phyloP scores from a whole-genome alignment of 2,113 vertebrate species.

The Phylloscopus trochiloides region DNA sequence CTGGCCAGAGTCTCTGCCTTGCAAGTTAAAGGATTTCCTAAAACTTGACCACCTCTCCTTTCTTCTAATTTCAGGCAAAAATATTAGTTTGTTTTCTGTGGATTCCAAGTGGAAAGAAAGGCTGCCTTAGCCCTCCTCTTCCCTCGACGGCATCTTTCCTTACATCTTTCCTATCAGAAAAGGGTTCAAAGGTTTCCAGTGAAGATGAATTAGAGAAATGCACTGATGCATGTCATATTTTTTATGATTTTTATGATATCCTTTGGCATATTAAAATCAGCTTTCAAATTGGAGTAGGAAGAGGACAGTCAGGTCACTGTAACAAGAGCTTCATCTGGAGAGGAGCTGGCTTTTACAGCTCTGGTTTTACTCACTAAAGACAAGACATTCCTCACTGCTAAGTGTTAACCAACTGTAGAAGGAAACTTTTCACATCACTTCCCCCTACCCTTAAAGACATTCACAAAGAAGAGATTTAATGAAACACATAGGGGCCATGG shows the following conservation, averaged over 20 bases:
- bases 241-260: background rate
- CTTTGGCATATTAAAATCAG: background rate
- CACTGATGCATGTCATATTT: background rate
- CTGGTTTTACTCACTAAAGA: background rate
- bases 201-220: background rate
- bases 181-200: background rate
- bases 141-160: background rate
- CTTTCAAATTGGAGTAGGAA: background rate
- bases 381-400: background rate
- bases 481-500: background rate
- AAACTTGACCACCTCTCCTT: background rate
- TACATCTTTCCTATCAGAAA: background rate
- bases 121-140: background rate
- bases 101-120: background rate
- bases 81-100: background rate
- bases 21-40: background rate
- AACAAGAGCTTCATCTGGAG: background rate
- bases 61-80: background rate
- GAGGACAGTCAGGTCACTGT: background rate
- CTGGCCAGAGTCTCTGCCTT: background rate
- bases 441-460: background rate
- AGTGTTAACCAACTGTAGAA: background rate
- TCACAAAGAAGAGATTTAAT: background rate
- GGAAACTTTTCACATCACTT: background rate
- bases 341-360: background rate